Evolutionary conservation across 92 coral and sea anemone genomes (phyloP).

Genomic region (Actinernus sp.): DNA sequence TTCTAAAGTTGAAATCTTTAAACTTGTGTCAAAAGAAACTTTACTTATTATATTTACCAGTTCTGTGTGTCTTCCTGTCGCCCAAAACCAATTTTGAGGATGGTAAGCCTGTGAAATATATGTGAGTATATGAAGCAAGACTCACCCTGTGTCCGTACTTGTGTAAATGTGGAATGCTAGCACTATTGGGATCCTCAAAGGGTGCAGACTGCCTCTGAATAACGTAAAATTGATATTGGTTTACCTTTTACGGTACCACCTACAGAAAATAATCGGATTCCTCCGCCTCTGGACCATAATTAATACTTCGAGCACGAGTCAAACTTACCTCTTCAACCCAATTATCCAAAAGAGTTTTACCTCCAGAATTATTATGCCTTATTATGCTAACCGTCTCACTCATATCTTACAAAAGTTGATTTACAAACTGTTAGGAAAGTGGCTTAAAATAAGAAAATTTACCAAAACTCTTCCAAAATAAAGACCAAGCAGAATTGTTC

Average conservation of each 20-base stretch:
- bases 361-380: constrained; percentile 89
- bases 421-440: not conserved
- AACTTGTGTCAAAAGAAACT: too few species aligned
- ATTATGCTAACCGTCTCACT: constrained; percentile 71
- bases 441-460: not conserved
- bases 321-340: constrained; percentile 98
- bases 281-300: too few species aligned
- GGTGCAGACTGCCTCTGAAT: constrained; percentile 84
- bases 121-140: not conserved
- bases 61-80: too few species aligned
- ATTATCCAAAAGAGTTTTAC: constrained; percentile 92
- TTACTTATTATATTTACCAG: too few species aligned
- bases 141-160: constrained; percentile 90
- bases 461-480: not conserved
- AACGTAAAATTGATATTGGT: not conserved
- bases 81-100: too few species aligned
- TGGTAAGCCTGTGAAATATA: not conserved
- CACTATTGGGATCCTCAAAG: constrained; percentile 75
- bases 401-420: constrained; percentile 36
- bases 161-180: constrained; percentile 69
- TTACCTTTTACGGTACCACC: too few species aligned
- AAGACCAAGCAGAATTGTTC: not conserved
- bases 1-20: too few species aligned
- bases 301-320: not conserved
- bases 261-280: too few species aligned